Percentiles rank a stretch among this genome's conserved stretches.
phyloP scores from a whole-genome alignment of 1,140 invertebrate genomes.

The Drosophila sucinea region DNA sequence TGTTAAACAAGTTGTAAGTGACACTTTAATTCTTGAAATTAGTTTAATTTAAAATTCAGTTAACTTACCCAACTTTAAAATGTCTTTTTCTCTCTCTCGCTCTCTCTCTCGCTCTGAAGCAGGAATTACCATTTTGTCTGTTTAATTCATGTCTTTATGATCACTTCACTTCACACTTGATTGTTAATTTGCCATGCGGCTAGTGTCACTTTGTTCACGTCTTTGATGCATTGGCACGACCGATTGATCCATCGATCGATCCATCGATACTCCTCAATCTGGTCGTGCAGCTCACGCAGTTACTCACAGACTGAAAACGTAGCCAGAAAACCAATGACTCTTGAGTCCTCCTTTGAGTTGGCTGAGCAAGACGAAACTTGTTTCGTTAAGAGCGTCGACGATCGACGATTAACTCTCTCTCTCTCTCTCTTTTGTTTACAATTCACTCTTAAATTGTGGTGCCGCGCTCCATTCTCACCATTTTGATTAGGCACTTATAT shows the following conservation, averaged over 20 bases:
- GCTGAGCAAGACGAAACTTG: conserved; percentile 43
- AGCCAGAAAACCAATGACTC: conserved; percentile 37
- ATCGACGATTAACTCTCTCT: background rate
- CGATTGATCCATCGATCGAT: conserved; percentile 26
- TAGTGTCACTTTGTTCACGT: conserved; percentile 32
- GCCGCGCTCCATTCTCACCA: conserved; percentile 4
- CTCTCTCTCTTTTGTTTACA: conserved; percentile 14
- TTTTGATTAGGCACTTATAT: conserved; percentile 57
- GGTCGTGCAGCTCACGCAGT: conserved; percentile 70
- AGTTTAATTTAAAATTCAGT: background rate
- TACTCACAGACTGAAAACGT: conserved; percentile 72
- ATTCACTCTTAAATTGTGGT: conserved; percentile 49
- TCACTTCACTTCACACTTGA: conserved; percentile 46
- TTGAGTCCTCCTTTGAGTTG: conserved; percentile 28
- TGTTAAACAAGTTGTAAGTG: too few species aligned
- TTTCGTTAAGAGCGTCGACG: conserved; percentile 59
- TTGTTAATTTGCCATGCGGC: conserved; percentile 19
- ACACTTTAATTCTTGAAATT: background rate
- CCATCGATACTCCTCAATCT: conserved; percentile 50
- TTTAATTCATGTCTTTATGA: conserved; percentile 35
- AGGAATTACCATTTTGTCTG: background rate
- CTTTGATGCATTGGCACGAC: conserved; percentile 39
- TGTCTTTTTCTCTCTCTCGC: background rate
- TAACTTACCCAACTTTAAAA: conserved; percentile 30
- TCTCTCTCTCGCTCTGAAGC: background rate